Base-by-base conservation (phyloP, 2,113 vertebrate genomes). In the Erinaceus europaeus region DNA sequence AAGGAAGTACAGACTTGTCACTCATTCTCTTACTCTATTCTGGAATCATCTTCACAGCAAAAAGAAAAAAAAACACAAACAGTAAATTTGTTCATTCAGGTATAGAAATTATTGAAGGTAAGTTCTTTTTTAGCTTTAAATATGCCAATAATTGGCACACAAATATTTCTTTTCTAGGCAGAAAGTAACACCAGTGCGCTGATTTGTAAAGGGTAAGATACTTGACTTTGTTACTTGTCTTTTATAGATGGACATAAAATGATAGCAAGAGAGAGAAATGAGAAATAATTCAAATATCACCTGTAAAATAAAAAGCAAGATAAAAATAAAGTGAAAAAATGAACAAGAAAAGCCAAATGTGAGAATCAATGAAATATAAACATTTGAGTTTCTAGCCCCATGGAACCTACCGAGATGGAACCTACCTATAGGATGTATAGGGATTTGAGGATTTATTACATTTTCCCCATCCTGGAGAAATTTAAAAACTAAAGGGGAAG, bases 1-100 rank as follows among this genome's bases (percentile, higher is more conserved):
- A 57, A 90, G 29, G 5, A 92, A 90, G 65, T 75, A 48, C 46
- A 76, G 92, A 36, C 34, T 57, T 88, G 67, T 25, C 72, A 32
- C 12, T 88, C 46, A 94, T 72, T 5, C 62, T 71, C 5, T 68
- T 67, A 83, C 6, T 80, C 52, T 15, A 76, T 52, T 40, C 62
- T 88, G 18, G 53, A 71, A 79, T 72, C 62, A 90, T 65, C 55
- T 48, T 59, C 53, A 74, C 6, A 79, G 27, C 23, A 62, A 84
- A 91, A 90, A 50, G 5, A 9, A 18, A 62, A 84, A 91, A 90
- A 50, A 5, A 9, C 68, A 52, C 76, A 80, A 80, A 71, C 48
- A 46, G 40, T n/a, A 10, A 62, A 46, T 82, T 50, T 76, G 52
- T 52, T 90, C 42, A 50, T 8, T 34, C 23, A 76, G 1, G 3